Base-by-base conservation (phyloP, 1,140 invertebrate genomes). In the Helicoverpa zea region DNA sequence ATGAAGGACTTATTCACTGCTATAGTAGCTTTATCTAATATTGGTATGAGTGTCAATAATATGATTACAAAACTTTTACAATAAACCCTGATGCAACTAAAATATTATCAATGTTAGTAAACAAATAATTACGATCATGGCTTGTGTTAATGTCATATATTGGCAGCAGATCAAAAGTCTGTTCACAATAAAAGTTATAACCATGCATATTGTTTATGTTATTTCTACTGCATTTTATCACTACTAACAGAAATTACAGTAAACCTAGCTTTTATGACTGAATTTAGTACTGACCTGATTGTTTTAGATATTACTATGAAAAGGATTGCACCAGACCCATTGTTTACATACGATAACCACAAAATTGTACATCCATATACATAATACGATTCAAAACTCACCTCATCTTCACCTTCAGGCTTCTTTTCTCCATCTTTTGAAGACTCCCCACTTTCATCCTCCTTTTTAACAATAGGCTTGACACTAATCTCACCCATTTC, bases 401-500 rank as follows among this genome's bases (percentile, higher is more conserved):
- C 90, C 85, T 93, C 91, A 61, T 92, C 90, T 35, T 92, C 90
- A 64, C 72, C 80, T 54, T 87, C 86, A 4, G 61, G 12, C 75
- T 88, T 88, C 54, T 86, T 82, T 43, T 87, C 89, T 64, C 90
- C 89, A n/a, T 87, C 83, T 16, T 88, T 83, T 66, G 82, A 79
- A 35, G 87, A 80, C 11, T 81, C 77, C 51, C 88, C 88, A 29
- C 87, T 84, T 29, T 86, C 88, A 29, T 88, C 87, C 52, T 84
- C 83, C 76, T 87, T 87, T 58, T 92, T 89, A 14, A 80, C 85
- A 18, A 94, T 86, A 52, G 94, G 85, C 82, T 93, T 94, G 11
- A 93, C 92, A 89, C 91, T 95, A 80, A 96, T 96, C 82, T 96
- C 95, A 61, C 95, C 96, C 95, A 96, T 96, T 86, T 96, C 96